Evolutionary conservation across 2,888 invertebrate genomes (phyloP), one percentile per base, ranked within the genome.

Genomic region (Cylindroiulus punctatus): DNA sequence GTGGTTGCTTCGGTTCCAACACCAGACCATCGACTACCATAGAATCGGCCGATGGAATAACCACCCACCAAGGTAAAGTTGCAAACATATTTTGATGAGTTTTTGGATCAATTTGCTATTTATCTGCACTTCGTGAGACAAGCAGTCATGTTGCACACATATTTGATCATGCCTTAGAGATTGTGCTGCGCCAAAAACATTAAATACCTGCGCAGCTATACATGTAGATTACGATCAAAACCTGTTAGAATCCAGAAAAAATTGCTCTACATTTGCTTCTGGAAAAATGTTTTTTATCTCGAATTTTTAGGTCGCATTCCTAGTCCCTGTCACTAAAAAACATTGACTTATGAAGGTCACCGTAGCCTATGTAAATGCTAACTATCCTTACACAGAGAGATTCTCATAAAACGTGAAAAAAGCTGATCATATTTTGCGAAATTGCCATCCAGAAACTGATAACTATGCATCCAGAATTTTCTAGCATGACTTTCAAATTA

Each of bases 11-110:
- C 85, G 86, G 87, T 30, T 84, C 85, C 14, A 84, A 85, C 42
- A 83, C 86, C 14, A 44, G 83, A 85, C 42, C 86, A 36, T 40
- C 87, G 12, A 76, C 87, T n/a, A 44, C 52, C 17, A 76, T 87
- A 26, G 82, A 87, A 81, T 22, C 86, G n/a, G 84, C 86, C 19
- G 87, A 87, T 85, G 86, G 86, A 44, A 86, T 86, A 42, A 81
- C 87, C 26, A 86, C 87, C 52, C 87, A 87, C 81, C 87, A 86
- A 87, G 87, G 87, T 87, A 87, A 65, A 22, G 12, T 81, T 19
- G 19, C 17, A 19, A 52, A 52, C 52, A 52, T 52, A 52, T 52
- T 52, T 47, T 47, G 8, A 8, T 52, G 19, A 52, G 0, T 19
- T 52, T 52, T 52, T 4, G 0, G 44, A 52, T 52, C 52, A 19